phyloP scores from a whole-genome alignment of 2,888 invertebrate genomes.

The Saturnia pavonia region DNA sequence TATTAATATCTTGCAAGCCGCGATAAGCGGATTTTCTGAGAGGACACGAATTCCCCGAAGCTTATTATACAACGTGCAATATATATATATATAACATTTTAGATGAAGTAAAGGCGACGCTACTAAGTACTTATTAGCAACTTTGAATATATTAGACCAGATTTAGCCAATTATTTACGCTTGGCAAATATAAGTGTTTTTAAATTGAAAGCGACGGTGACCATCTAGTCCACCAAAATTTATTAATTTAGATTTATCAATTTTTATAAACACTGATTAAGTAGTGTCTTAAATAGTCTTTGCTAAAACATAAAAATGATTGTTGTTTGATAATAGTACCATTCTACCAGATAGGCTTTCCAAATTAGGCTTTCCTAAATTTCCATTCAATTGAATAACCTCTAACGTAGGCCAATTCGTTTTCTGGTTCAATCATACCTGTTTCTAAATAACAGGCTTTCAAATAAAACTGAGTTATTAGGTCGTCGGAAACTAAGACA shows the following conservation, averaged over 20 bases:
- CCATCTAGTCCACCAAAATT: no score
- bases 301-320: no score
- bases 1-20: not conserved
- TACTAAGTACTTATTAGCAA: not conserved
- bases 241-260: no score
- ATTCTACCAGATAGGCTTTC: no score
- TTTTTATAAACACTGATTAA: no score
- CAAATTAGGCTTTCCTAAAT: no score
- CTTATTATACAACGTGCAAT: conserved; percentile 3
- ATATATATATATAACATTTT: not conserved
- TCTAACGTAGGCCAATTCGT: not conserved
- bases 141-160: not conserved
- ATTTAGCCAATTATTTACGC: not conserved
- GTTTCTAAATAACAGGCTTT: not conserved
- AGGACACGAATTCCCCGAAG: not conserved
- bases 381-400: not conserved
- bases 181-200: not conserved
- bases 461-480: not conserved
- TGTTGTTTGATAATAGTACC: no score
- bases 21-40: conserved; percentile 17
- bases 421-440: not conserved
- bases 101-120: not conserved
- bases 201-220: no score
- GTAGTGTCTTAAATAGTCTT: no score
- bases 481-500: not conserved